Conservation (phyloP, 2,797 vertebrate species). For the Hapalemur alaotrensis region DNA sequence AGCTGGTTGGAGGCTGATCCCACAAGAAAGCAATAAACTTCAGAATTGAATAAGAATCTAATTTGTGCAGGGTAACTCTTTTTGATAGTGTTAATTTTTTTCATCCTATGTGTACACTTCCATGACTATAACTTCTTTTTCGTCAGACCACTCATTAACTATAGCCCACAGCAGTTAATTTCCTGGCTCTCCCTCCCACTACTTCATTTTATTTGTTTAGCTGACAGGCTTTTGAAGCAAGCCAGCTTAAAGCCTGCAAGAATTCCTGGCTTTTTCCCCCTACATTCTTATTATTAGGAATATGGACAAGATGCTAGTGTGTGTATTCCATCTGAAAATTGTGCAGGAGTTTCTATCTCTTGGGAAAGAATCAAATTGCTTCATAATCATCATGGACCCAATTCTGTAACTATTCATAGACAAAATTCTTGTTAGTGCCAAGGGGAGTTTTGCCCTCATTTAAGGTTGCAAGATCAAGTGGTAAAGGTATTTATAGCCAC, state of each 20-base stretch:
- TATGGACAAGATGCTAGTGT: slow-evolving; percentile 43
- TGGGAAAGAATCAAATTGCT: slow-evolving; percentile 69
- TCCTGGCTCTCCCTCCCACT: slow-evolving; percentile 40
- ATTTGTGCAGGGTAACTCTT: slow-evolving; percentile 47
- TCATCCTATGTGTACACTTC: slow-evolving; percentile 50
- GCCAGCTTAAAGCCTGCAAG: slow-evolving; percentile 53
- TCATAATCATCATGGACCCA: slow-evolving; percentile 51
- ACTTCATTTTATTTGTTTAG: slow-evolving; percentile 76
- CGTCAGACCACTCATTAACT: slow-evolving; percentile 68
- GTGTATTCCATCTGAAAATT: slow-evolving; percentile 56
- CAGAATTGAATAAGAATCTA: slow-evolving; percentile 59
- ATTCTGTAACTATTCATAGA: slow-evolving; percentile 64
- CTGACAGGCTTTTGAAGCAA: slow-evolving; percentile 75
- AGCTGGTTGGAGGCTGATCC: slow-evolving; percentile 42
- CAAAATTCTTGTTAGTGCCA: slow-evolving; percentile 77
- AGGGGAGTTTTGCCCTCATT: slow-evolving; percentile 69
- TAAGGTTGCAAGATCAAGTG: slow-evolving; percentile 76
- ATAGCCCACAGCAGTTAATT: slow-evolving; percentile 74
- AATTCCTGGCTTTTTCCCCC: slow-evolving; percentile 30
- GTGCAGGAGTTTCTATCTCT: slow-evolving; percentile 36
- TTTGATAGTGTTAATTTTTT: slow-evolving; percentile 70
- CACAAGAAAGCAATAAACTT: slow-evolving; percentile 69
- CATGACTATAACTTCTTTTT: slow-evolving; percentile 47
- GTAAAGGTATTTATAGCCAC: slow-evolving; percentile 72
- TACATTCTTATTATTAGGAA: slow-evolving; percentile 63